These are phyloP conservation scores for Acanthurus leucopareius DNA, from an alignment of 2,797 vertebrate genomes.

Conservation along the genomic window DNA sequence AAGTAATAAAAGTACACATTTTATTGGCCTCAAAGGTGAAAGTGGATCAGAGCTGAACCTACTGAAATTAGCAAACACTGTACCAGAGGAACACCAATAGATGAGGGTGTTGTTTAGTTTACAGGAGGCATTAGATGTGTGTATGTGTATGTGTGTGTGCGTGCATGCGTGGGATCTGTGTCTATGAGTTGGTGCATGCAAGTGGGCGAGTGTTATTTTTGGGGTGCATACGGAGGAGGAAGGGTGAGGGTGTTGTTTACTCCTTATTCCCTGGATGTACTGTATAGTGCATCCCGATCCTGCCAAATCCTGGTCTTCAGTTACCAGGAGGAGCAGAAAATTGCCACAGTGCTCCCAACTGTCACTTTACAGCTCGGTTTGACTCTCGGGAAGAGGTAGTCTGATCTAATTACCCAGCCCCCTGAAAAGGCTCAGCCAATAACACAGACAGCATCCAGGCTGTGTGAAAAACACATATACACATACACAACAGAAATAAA, in stretches of 20 bases:
- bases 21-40: conserved; percentile 57
- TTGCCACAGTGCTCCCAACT: conserved; percentile 80
- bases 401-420: conserved; percentile 82
- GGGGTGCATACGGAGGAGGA: conserved; percentile 64
- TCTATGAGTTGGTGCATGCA: conserved; percentile 47
- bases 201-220: conserved; percentile 73
- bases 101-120: conserved; percentile 59
- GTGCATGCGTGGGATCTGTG: conserved; percentile 40
- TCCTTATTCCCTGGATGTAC: conserved; percentile 63
- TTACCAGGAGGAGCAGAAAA: conserved; percentile 80
- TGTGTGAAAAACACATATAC: conserved; percentile 32
- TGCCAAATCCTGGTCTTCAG: conserved; percentile 77
- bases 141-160: conserved; percentile 39
- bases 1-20: conserved; percentile 42
- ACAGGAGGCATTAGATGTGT: conserved; percentile 44
- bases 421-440: conserved; percentile 77
- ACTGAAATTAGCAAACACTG: conserved; percentile 53
- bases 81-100: conserved; percentile 52
- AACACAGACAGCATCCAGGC: conserved; percentile 63
- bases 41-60: conserved; percentile 59
- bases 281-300: conserved; percentile 66
- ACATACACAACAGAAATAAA: conserved; percentile 7
- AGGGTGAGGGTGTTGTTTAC: conserved; percentile 70
- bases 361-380: conserved; percentile 75
- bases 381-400: conserved; percentile 75